Evolutionary conservation across 2,113 vertebrate species (phyloP).

Genomic region (Turdus rufiventris): DNA sequence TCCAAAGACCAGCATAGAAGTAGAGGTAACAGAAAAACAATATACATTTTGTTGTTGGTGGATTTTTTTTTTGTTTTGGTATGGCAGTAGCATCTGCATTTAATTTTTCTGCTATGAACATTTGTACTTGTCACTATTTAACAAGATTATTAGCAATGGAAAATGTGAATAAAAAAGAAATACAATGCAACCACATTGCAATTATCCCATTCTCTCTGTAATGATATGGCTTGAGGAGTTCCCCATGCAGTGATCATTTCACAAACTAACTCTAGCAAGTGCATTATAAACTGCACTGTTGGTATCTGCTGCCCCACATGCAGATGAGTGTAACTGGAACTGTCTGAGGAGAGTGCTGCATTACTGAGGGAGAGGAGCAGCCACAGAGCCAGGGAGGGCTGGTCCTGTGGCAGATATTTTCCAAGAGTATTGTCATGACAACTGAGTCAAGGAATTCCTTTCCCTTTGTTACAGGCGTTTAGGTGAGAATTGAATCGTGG

Average conservation of each 20-base stretch:
- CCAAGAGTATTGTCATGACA: slow-evolving; percentile 46
- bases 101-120: not conserved
- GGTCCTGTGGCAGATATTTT: not conserved
- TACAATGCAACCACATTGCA: not conserved
- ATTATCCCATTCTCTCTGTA: not conserved
- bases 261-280: not conserved
- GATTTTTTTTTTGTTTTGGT: not conserved
- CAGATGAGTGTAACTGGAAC: not conserved
- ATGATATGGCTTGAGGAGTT: not conserved
- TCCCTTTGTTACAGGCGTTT: not conserved
- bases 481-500: not conserved
- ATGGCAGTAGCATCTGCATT: not conserved
- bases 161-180: not conserved
- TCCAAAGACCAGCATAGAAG: not conserved
- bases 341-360: not conserved
- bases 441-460: slow-evolving; percentile 34
- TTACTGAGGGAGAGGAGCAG: not conserved
- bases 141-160: not conserved
- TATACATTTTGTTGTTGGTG: rapidly evolving
- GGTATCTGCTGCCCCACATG: not conserved
- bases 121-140: not conserved
- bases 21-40: not conserved
- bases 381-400: rapidly evolving
- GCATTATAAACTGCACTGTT: not conserved
- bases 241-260: not conserved